phyloP scores from a whole-genome alignment of 2,113 vertebrate genomes.

The Hypanus sabinus region DNA sequence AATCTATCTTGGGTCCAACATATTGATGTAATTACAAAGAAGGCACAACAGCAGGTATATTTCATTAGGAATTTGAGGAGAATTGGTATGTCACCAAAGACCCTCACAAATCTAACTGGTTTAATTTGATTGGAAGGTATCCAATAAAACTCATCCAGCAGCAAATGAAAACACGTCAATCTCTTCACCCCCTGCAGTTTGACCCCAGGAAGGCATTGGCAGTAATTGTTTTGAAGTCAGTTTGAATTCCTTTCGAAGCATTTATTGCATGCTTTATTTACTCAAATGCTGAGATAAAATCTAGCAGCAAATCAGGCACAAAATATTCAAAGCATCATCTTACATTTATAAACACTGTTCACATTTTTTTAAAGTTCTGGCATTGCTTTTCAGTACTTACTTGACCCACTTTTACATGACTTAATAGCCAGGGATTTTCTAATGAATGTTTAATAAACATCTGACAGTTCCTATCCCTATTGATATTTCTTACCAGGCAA shows the following conservation, averaged over 20 bases:
- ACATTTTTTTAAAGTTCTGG: neutral
- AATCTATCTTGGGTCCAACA: too few relatives aligned
- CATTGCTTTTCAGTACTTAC: neutral
- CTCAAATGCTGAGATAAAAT: neutral
- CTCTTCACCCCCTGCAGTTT: neutral
- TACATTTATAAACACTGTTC: neutral
- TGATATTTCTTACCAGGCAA: neutral
- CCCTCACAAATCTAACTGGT: neutral
- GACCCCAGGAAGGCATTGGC: neutral
- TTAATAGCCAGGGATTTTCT: neutral
- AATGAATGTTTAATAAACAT: neutral
- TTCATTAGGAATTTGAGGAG: too few relatives aligned
- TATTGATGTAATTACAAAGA: too few relatives aligned
- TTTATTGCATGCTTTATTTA: neutral
- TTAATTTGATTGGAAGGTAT: neutral
- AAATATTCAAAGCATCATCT: neutral
- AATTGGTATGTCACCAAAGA: too few relatives aligned
- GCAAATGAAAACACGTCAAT: neutral
- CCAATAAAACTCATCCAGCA: neutral
- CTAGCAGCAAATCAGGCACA: neutral
- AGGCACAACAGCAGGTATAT: too few relatives aligned
- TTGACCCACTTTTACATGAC: neutral
- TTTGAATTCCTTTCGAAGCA: neutral
- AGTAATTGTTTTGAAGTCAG: neutral
- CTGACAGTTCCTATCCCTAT: neutral